Base-by-base conservation (phyloP, 2,797 vertebrate genomes). In the Hypotaenidia philippensis region DNA sequence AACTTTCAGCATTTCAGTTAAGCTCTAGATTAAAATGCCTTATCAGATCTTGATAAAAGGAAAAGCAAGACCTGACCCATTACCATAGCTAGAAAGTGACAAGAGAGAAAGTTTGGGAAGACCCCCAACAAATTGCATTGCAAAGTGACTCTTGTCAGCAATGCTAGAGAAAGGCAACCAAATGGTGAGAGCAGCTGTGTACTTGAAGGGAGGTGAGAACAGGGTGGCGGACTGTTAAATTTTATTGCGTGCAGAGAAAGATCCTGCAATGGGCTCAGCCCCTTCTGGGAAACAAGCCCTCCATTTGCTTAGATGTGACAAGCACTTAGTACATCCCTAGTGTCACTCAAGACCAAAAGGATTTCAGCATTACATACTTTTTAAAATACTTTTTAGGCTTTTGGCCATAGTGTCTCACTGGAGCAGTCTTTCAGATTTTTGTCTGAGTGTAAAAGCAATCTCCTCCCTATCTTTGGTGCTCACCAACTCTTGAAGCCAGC, bases 1-100 rank as follows among this genome's bases (percentile, higher is more conserved):
- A 94, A n/a, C 59, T 89, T 65, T 55, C 90, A 93, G 32, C 6
- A 52, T 69, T 89, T 87, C 50, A 65, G 44, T 90, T 92, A 87
- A 92, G 56, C 44, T 84, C 59, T 75, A 81, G 45, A 60, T 89
- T 90, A 92, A 76, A 75, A 41, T 92, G 72, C 49, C 59, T 26
- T 26, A 83, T 82, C 59, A 26, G 41, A 82, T 63, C 25, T 68
- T 76, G 63, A 89, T 36, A 78, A 88, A 92, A 72, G 59, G 27
- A 83, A 93, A 92, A 80, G 15, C 66, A 87, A 77, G 56, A 57
- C 21, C 20, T 60, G 69, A 53, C 1, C 13, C 29, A 45, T 27
- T 53, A 34, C 13, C 23, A 34, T 3, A 69, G 85, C 20, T 74
- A 65, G 72, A 71, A 95, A 38, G 25, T 25, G 50, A 65, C 26